Evolutionary conservation across 2,113 vertebrate species (phyloP).

Genomic region (Heterotilapia buettikoferi): DNA sequence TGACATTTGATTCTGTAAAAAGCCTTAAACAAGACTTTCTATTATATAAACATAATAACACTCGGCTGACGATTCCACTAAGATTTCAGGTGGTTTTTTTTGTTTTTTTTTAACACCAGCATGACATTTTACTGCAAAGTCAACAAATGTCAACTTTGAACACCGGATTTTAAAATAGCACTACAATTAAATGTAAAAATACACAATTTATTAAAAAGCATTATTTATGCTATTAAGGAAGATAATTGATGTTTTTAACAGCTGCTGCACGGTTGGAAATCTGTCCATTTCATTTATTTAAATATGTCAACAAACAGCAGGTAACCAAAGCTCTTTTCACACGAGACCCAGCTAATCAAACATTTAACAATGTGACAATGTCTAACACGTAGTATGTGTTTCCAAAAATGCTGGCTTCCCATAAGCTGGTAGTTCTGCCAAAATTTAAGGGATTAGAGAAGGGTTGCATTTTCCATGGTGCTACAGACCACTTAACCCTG

Average conservation of each 20-base stretch:
- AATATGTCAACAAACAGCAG: neutral
- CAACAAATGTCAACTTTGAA: neutral
- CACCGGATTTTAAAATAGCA: neutral
- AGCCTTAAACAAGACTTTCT: conserved; percentile 1
- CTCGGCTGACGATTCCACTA: neutral
- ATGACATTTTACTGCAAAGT: neutral
- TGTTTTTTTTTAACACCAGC: neutral
- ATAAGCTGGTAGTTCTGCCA: conserved; percentile 29
- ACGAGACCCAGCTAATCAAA: conserved; percentile 22
- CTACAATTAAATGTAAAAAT: neutral
- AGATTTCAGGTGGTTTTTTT: neutral
- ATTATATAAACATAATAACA: conserved; percentile 26
- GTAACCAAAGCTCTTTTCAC: conserved; percentile 1
- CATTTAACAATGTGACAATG: conserved; percentile 30
- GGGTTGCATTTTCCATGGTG: conserved; percentile 32
- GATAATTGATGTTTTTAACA: neutral
- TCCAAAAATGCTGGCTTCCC: conserved; percentile 11
- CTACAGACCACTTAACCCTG: conserved; percentile 46
- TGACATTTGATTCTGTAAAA: conserved; percentile 22
- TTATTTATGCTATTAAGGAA: neutral
- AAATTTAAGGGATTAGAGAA: conserved; percentile 48
- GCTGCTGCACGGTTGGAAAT: neutral
- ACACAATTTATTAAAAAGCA: neutral
- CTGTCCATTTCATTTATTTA: neutral
- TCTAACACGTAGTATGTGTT: conserved; percentile 4